These are phyloP conservation scores for Leucopternis melanops DNA, from an alignment of 2,113 vertebrate genomes.

Conservation along the genomic window DNA sequence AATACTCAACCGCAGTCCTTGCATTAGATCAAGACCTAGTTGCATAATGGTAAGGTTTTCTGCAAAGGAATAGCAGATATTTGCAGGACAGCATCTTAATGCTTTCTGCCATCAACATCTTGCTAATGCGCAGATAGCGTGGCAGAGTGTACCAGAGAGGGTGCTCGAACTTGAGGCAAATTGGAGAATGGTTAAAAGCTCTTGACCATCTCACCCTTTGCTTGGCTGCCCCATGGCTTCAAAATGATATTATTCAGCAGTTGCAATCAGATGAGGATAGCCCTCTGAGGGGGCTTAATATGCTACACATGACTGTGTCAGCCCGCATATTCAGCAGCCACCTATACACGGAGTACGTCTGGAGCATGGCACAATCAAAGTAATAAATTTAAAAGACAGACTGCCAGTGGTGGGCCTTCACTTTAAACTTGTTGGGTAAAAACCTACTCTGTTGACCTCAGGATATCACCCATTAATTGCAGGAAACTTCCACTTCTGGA, in stretches of 20 bases:
- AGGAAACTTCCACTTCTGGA: not conserved
- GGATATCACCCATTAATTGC: not conserved
- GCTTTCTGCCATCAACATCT: not conserved
- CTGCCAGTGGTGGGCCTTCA: not conserved
- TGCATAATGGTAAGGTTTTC: not conserved
- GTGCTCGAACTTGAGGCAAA: not conserved
- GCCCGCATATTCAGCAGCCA: not conserved
- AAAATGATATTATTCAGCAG: not conserved
- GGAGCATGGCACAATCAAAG: not conserved
- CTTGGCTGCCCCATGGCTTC: not conserved
- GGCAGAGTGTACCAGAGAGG: not conserved
- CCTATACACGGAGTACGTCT: not conserved
- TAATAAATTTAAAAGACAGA: not conserved
- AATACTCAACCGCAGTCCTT: not conserved
- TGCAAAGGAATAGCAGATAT: not conserved
- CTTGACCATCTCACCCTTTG: not conserved
- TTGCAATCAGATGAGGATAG: not conserved
- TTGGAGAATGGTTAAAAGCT: not conserved
- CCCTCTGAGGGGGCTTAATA: not conserved
- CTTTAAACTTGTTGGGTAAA: not conserved
- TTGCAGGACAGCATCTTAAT: not conserved
- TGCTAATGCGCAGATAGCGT: fast-evolving
- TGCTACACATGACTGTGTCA: not conserved
- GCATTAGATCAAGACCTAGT: not conserved
- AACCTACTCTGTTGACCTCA: not conserved